These are phyloP conservation scores for Andrena praecox DNA, from an alignment of 2,888 invertebrate species.

Conservation along the genomic window DNA sequence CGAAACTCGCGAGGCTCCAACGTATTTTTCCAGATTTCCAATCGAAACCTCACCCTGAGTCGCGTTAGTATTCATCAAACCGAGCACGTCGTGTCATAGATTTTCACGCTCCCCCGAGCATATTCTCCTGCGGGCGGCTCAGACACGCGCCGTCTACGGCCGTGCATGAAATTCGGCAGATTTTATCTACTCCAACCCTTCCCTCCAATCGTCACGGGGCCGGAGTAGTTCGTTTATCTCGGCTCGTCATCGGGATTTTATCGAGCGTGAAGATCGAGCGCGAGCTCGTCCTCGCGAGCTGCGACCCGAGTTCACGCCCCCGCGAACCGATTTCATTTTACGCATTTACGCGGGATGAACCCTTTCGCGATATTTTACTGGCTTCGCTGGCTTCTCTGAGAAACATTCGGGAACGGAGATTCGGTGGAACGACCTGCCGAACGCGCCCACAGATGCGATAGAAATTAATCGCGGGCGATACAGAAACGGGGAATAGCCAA, in stretches of 20 bases:
- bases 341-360: neutral
- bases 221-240: constrained; percentile 55
- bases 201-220: constrained; percentile 53
- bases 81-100: constrained; percentile 33
- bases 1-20: neutral
- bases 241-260: constrained; percentile 63
- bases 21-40: neutral
- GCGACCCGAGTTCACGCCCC: constrained; percentile 1
- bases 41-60: neutral
- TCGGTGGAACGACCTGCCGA: neutral
- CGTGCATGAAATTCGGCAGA: constrained; percentile 72
- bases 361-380: neutral
- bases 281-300: constrained; percentile 11
- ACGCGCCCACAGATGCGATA: neutral
- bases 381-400: too few relatives aligned
- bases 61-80: constrained; percentile 64
- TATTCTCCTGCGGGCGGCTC: constrained; percentile 54
- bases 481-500: neutral
- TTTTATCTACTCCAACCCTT: constrained; percentile 63
- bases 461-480: neutral
- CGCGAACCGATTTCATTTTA: neutral
- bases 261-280: constrained; percentile 57
- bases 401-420: too few relatives aligned
- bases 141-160: constrained; percentile 71
- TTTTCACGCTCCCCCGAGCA: constrained; percentile 64